phyloP scores from a whole-genome alignment of 2,888 invertebrate genomes.

The Thecophora atra region DNA sequence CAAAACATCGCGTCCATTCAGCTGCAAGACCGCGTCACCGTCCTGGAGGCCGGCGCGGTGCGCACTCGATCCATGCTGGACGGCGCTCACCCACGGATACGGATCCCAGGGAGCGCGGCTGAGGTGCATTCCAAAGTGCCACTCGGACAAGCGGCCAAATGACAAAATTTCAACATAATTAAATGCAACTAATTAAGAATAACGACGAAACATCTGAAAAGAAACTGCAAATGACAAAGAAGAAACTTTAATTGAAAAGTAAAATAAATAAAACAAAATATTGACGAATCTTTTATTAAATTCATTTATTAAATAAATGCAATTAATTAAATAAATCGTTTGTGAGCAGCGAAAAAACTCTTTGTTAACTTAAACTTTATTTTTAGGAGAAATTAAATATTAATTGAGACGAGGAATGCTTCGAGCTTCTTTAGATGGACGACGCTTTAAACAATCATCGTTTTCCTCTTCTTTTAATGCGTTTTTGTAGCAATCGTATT shows the following conservation, averaged over 20 bases:
- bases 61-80: constrained; percentile 72
- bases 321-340: too few species aligned
- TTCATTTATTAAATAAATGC: too few species aligned
- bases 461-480: too few species aligned
- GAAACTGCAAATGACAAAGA: background rate
- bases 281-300: too few species aligned
- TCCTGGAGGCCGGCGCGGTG: constrained; percentile 72
- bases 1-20: constrained; percentile 62
- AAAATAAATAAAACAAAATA: background rate
- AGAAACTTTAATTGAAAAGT: background rate
- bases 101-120: constrained; percentile 83
- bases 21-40: constrained; percentile 77
- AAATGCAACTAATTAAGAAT: background rate
- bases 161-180: constrained; percentile 61
- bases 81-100: constrained; percentile 80
- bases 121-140: constrained; percentile 77
- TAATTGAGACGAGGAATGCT: too few species aligned
- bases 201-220: constrained; percentile 11
- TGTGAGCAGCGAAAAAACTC: too few species aligned
- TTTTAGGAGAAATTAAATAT: too few species aligned
- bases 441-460: too few species aligned
- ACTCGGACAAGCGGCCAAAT: constrained; percentile 64
- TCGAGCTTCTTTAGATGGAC: too few species aligned
- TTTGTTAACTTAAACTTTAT: too few species aligned
- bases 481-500: too few species aligned